Conservation (phyloP, 2,888 invertebrate species). For the Bembecia ichneumoniformis region DNA sequence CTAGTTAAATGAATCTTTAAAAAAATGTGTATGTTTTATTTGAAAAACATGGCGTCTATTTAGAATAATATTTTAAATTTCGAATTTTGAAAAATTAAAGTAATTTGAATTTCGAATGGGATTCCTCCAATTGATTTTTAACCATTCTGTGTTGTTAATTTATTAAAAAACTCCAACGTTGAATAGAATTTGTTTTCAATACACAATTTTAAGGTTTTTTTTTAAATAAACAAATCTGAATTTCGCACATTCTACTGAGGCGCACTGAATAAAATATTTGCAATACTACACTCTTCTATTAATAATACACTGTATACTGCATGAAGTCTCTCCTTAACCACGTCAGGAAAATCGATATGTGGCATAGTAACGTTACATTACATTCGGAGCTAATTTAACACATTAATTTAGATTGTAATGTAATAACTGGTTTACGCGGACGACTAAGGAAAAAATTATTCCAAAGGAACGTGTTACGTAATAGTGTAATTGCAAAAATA, state of each 20-base stretch:
- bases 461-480: conserved; percentile 49
- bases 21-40: not conserved
- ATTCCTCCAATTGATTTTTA: no score
- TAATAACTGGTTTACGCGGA: not conserved
- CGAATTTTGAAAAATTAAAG: not conserved
- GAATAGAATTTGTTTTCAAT: no score
- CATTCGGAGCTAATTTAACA: no score
- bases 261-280: conserved; percentile 18
- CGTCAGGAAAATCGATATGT: conserved; percentile 65
- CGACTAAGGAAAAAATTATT: conserved; percentile 5
- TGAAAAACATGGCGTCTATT: conserved; percentile 4
- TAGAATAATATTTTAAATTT: not conserved
- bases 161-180: no score
- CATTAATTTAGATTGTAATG: not conserved
- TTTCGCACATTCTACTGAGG: not conserved
- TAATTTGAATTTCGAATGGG: no score
- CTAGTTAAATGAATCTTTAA: no score
- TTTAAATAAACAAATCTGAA: no score
- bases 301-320: conserved; percentile 57
- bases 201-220: no score
- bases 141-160: no score
- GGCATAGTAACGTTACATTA: no score
- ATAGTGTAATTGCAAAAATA: conserved; percentile 33
- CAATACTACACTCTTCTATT: conserved; percentile 36
- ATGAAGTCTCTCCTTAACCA: conserved; percentile 36